Base-by-base conservation (phyloP, 2,888 invertebrate species). In the Aquatica leii region DNA sequence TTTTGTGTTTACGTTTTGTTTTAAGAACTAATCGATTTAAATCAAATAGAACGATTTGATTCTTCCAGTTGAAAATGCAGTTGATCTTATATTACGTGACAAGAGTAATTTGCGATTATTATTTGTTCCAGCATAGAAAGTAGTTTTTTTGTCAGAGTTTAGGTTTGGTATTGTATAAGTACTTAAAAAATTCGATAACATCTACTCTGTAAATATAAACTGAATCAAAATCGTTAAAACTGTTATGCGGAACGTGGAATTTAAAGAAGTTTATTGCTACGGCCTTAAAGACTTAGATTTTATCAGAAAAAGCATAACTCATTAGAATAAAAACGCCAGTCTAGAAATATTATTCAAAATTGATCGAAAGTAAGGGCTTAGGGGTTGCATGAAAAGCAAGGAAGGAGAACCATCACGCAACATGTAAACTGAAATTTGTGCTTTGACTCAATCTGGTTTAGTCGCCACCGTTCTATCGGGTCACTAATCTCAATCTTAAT, bases 321-420 rank as follows among this genome's bases (percentile, higher is more conserved):
- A 20, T 46, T 46, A 17, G 46, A 52, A 52, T 50, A 50, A 52
- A 52, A 52, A 52, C 35, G 35, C 35, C 35, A 17, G 52, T 24
- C 31, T 59, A 49, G 41, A 65, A 66, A 69, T 61, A 65, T 63
- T 63, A 67, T 69, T 69, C 62, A 67, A 67, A 71, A 72, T 72
- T 72, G 72, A 72, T 72, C 71, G 68, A 62, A 67, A 57, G 59
- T 59, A 57, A 52, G 24, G 55, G 59, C 58, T 59, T 58, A 55
- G 55, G 66, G 69, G 70, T 69, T 71, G 73, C 73, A 72, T 69
- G 72, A 71, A 46, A 71, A 68, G 59, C 67, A 50, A 68, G 65
- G 65, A 59, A 55, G 62, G 66, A 67, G 66, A 68, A 62, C 62
- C 63, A 69, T 68, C 73, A 73, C 73, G 73, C 73, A 73, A 73